Evolutionary conservation across 1,140 invertebrate genomes (phyloP).

Genomic region (Procambarus virginalis): DNA sequence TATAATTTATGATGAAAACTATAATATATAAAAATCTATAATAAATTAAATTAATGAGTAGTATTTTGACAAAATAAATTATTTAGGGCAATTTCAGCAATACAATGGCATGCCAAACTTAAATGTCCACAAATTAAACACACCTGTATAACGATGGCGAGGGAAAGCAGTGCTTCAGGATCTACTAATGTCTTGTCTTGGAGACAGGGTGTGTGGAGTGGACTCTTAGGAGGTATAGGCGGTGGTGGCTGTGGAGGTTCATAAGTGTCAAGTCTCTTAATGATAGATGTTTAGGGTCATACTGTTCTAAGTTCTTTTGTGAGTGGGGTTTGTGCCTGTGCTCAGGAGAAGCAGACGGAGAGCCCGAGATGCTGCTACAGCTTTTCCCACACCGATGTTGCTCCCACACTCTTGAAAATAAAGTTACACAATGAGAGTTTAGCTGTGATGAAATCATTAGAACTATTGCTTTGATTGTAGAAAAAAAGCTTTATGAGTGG

Average conservation of each 20-base stretch:
- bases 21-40: no score
- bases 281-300: slow-evolving; percentile 72
- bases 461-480: no score
- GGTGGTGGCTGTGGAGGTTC: slow-evolving; percentile 74
- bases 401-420: slow-evolving; percentile 34
- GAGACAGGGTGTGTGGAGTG: slow-evolving; percentile 73
- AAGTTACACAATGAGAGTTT: neutral
- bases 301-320: neutral
- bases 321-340: neutral
- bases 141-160: slow-evolving; percentile 65
- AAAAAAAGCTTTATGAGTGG: no score
- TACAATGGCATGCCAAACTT: no score
- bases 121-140: no score
- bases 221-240: slow-evolving; percentile 65
- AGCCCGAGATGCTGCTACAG: neutral
- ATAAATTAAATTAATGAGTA: no score
- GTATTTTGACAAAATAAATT: no score
- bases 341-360: slow-evolving; percentile 24
- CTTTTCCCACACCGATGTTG: slow-evolving; percentile 33
- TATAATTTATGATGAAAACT: no score
- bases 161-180: slow-evolving; percentile 71
- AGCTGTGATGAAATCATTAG: no score
- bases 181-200: slow-evolving; percentile 71
- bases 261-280: slow-evolving; percentile 78
- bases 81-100: no score